phyloP scores from a whole-genome alignment of 2,113 vertebrate species.

The Craseonycteris thonglongyai region DNA sequence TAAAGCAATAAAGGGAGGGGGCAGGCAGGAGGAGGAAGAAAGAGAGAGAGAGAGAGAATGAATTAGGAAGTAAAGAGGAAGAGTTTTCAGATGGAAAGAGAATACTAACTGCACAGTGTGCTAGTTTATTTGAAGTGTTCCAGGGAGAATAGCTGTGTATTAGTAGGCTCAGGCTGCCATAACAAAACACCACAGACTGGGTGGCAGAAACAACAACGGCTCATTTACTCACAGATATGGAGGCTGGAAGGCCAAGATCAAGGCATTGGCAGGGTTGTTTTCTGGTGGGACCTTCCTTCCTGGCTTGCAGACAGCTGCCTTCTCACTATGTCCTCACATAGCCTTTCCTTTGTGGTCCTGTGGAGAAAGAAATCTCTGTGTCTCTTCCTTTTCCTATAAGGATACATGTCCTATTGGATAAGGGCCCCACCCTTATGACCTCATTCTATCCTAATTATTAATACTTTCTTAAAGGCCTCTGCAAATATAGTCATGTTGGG shows the following conservation, averaged over 20 bases:
- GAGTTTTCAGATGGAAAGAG: neutral
- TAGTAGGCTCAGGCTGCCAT: neutral
- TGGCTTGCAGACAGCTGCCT: neutral
- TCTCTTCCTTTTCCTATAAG: neutral
- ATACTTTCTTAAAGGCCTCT: neutral
- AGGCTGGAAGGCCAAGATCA: neutral
- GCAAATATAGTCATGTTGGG: too few species aligned
- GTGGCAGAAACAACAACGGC: neutral
- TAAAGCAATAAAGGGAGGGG: neutral
- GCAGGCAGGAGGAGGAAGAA: neutral
- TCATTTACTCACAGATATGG: neutral
- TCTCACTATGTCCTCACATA: neutral
- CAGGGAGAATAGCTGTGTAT: neutral
- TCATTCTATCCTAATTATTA: neutral
- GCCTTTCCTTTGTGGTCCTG: neutral
- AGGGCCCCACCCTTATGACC: neutral
- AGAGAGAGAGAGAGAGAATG: too few species aligned
- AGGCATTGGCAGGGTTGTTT: neutral
- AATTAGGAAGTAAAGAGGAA: neutral
- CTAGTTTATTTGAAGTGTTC: neutral
- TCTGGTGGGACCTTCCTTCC: neutral
- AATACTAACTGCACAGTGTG: neutral
- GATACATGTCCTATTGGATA: neutral
- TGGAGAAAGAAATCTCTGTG: neutral
- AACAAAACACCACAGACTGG: too few species aligned